Base-by-base conservation (phyloP, 2,797 vertebrate genomes). In the Dicrostonyx torquatus region DNA sequence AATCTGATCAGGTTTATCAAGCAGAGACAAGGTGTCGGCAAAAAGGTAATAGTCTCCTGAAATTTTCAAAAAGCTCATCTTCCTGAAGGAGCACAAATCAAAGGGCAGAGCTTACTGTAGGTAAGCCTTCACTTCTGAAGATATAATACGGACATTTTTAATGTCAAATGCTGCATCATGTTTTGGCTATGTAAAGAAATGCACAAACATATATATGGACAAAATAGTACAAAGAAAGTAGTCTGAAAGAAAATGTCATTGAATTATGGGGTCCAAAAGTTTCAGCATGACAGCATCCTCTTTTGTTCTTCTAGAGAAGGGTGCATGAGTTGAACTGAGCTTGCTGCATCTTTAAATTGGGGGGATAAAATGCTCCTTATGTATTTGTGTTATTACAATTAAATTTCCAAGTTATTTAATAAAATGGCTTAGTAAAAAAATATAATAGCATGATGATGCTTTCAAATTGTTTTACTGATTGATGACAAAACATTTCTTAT, bases 121-220 rank as follows among this genome's bases (percentile, higher is more conserved):
- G n/a, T 34, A 85, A 87, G 66, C 0, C 48, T 6, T 53, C 8
- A 22, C 18, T 89, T 58, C 3, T 72, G 70, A 90, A 93, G 34
- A 89, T 64, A 22, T 26, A 70, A 22, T n/a, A 82, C 22, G 6
- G n/a, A 43, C 7, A 45, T 2, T 22, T 70, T 20, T 60, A 22
- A 82, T 58, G 13, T 77, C 40, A 75, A 87, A 87, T 60, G 73
- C 3, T 87, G 82, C 12, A 48, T 60, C 29, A 18, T 45, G 13
- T 53, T 92, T 87, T 93, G 34, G 31, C 2, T 60, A 45, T 26
- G 24, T 73, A 62, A 91, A 90, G 40, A 95, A 93, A 90, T 9
- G 18, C 6, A 45, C 17, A 75, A 15, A 34, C 11, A 50, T 24
- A 18, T 60, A 17, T 18, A n/a, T n/a, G 2, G 68, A 26, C 80